Evolutionary conservation across 2,888 invertebrate species (phyloP), one percentile per base, ranked within the genome.

Genomic region (Merodon equestris): DNA sequence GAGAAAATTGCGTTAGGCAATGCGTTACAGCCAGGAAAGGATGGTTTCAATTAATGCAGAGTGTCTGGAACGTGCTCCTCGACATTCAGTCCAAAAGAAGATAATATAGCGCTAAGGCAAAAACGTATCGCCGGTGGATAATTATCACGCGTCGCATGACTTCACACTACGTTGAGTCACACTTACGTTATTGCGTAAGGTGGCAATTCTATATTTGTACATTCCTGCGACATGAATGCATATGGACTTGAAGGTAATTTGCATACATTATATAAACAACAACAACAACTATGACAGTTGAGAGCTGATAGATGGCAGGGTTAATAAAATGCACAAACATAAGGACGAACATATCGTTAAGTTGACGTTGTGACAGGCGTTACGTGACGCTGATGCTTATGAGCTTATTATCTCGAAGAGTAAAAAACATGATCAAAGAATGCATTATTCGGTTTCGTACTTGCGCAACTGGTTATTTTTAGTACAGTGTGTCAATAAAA

Each of bases 301-400:
- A 77, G 61, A 63, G 77, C 50, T 67, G 47, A 67, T 72, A 57
- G 61, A 71, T 67, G 66, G 53, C 72, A 67, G 77, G 77, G 67
- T 72, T 72, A 64, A 70, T 54, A 40, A 50, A 51, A 14, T 47
- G 61, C 34, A 57, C 50, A 34, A 40, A 51, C 61, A 45, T 40
- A 72, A 67, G 76, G 76, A 77, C 72, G n/a, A 5, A 40, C 27
- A 66, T 53, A 53, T 66, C 57, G 51, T 19, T 12, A 15, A 48
- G 58, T 66, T 66, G 48, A 76, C 45, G 54, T 48, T 50, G 54
- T 71, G 68, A 60, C 60, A 60, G 13, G 17, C 14, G 14, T 38
- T 47, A 70, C 68, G 68, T 70, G 68, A 53, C 45, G 27, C 7
- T 42, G 53, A 45, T 70, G 15, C n/a, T 60, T 13, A 60, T 15